phyloP scores from a whole-genome alignment of 2,797 vertebrate species.

The Cynodonichthys magdalenae region DNA sequence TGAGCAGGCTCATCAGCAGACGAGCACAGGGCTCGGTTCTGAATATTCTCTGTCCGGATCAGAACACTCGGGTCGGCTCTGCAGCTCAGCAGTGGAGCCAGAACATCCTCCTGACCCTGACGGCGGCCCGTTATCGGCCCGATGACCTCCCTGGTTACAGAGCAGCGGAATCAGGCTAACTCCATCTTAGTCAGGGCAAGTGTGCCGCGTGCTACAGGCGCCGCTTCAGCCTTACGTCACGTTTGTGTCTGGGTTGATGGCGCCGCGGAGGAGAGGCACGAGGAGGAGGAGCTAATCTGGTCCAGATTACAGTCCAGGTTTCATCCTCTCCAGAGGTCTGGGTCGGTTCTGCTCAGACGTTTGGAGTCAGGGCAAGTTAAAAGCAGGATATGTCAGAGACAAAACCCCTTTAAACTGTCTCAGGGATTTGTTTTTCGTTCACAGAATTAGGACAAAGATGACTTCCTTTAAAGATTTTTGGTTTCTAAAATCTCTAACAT shows the following conservation, averaged over 20 bases:
- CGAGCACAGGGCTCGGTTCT: too few species aligned
- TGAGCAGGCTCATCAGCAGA: constrained; percentile 56
- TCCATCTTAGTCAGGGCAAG: constrained; percentile 75
- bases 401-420: neutral
- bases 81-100: constrained; percentile 19
- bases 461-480: too few species aligned
- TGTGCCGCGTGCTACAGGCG: constrained; percentile 40
- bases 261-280: constrained; percentile 11
- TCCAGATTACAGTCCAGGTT: constrained; percentile 20
- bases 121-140: constrained; percentile 26
- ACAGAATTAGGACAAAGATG: neutral
- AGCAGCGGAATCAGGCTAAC: constrained; percentile 82
- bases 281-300: constrained; percentile 40
- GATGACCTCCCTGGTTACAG: constrained; percentile 57
- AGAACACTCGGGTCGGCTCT: constrained; percentile 7
- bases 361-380: constrained; percentile 59
- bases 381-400: constrained; percentile 19
- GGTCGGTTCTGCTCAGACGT: constrained; percentile 33
- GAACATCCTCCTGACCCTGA: constrained; percentile 46
- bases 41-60: too few species aligned
- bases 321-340: constrained; percentile 31
- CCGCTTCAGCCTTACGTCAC: constrained; percentile 75
- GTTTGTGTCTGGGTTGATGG: constrained; percentile 69
- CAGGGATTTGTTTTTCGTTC: neutral
- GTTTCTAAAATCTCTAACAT: too few species aligned